Percentiles rank a stretch among this genome's conserved stretches.
Conservation (phyloP, 2,797 vertebrate species). For the Paratrypauchen microcephalus region DNA sequence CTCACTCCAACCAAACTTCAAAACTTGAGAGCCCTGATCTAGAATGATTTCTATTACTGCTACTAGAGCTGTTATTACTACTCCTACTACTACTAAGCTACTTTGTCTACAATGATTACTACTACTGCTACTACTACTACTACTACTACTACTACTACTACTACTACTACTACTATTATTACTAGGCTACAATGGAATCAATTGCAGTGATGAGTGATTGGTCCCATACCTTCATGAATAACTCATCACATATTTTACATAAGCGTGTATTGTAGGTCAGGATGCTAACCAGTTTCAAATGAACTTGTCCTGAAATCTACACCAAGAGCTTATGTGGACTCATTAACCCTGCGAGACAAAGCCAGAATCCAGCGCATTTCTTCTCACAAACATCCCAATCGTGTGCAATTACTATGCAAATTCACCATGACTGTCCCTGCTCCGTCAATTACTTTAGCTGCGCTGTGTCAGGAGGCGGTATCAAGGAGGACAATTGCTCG, state of each 20-base stretch:
- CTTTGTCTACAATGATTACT: too few species aligned
- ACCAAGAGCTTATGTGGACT: neutral
- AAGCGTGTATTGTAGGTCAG: neutral
- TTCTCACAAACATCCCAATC: neutral
- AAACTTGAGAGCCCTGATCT: too few species aligned
- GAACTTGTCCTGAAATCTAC: neutral
- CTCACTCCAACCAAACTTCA: too few species aligned
- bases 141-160: too few species aligned
- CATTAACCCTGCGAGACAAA: conserved; percentile 4
- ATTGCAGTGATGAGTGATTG: too few species aligned
- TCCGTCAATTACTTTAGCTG: neutral
- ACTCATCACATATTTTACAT: too few species aligned
- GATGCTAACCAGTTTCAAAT: neutral
- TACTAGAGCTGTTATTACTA: too few species aligned
- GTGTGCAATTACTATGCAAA: conserved; percentile 12
- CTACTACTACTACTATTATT: too few species aligned
- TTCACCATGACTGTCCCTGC: neutral
- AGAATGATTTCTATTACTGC: too few species aligned
- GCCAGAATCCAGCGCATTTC: neutral
- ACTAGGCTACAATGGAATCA: too few species aligned
- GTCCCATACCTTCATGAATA: neutral
- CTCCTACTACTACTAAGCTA: too few species aligned
- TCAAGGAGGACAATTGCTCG: conserved; percentile 5
- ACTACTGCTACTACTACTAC: too few species aligned
- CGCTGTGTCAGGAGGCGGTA: neutral